Base-by-base conservation (phyloP, 2,113 vertebrate genomes). In the Pelecanoides urinatrix region DNA sequence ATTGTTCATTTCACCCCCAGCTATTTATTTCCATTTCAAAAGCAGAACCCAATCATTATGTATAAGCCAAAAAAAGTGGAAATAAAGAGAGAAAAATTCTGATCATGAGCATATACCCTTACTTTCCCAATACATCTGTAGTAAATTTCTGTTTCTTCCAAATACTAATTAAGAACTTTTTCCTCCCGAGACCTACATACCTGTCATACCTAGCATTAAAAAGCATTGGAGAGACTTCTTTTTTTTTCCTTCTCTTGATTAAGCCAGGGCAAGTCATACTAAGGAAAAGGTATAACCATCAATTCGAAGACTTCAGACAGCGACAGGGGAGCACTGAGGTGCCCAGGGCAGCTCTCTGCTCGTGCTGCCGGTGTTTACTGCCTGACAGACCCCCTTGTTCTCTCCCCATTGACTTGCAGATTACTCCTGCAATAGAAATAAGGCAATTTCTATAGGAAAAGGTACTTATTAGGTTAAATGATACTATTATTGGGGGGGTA, bases 271-370 rank as follows among this genome's bases (percentile, higher is more conserved):
- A 83, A 63, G 23, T 7, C 17, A 61, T 4, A 8, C n/a, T 50
- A 19, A 45, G 21, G 30, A 67, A 47, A 74, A 68, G 17, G 6
- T 30, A 20, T 2, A 62, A 21, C 8, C 9, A 11, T 14, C 11
- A 10, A 1, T 58, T 38, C 12, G 11, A 61, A 81, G n/a, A 17
- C 49, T 80, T 66, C 49, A 86, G 47, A 4, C 16, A 65, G 7
- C 0, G 2, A 6, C 14, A 68, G 29, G 0, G 4, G 25, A 38
- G 9, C 49, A 22, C 11, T 9, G n/a, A 16, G 38, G 23, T 30
- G 38, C 29, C 67, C 42, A 53, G 36, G 20, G 26, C 49, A 68
- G 13, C 16, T 61, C 47, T 26, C 40, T 72, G 56, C 50, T 42
- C 17, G 4, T 17, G 9, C 77, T 81, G 47, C 19, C 45, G 14